Percentiles rank a stretch among this genome's conserved stretches.
Evolutionary conservation across 1,140 invertebrate species (phyloP).

Genomic region (Chironomus striatipennis): DNA sequence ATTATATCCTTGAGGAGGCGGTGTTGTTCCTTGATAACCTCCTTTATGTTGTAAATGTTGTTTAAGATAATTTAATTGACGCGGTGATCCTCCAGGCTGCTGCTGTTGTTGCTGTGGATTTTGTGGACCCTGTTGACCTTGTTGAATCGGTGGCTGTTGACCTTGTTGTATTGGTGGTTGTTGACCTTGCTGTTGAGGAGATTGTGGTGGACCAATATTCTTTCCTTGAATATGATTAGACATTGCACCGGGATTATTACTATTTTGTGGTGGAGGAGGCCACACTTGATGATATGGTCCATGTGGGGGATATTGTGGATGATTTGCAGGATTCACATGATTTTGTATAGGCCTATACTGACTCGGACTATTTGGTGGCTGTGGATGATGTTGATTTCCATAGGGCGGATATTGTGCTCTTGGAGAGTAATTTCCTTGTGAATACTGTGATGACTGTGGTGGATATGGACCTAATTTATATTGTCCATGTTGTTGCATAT

Average conservation of each 20-base stretch:
- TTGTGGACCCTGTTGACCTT: too few species aligned
- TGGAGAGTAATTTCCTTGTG: conserved; percentile 49
- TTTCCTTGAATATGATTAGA: conserved; percentile 16
- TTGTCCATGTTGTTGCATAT: conserved; percentile 32
- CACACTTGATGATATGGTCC: conserved; percentile 29
- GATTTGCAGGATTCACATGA: conserved; percentile 30
- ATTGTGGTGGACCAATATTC: conserved; percentile 42
- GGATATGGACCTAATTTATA: conserved; percentile 42
- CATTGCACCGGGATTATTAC: conserved; percentile 15
- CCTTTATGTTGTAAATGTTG: conserved; percentile 59
- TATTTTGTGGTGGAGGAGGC: conserved; percentile 29
- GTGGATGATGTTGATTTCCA: conserved; percentile 27
- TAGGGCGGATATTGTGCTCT: conserved; percentile 48
- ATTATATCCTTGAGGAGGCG: conserved; percentile 49
- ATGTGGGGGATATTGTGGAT: conserved; percentile 40
- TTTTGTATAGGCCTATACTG: background rate
- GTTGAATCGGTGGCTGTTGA: conserved; percentile 43
- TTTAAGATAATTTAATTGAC: conserved; percentile 52
- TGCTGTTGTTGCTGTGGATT: conserved; percentile 29
- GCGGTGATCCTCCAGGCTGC: conserved; percentile 36
- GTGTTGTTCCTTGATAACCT: conserved; percentile 48
- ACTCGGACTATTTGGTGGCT: background rate
- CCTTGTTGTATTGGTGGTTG: too few species aligned
- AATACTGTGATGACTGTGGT: conserved; percentile 47
- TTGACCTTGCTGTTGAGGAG: conserved; percentile 42